Percentiles rank a stretch among this genome's conserved stretches.
Evolutionary conservation across 1,140 invertebrate species (phyloP).

Genomic region (Apis dorsata): DNA sequence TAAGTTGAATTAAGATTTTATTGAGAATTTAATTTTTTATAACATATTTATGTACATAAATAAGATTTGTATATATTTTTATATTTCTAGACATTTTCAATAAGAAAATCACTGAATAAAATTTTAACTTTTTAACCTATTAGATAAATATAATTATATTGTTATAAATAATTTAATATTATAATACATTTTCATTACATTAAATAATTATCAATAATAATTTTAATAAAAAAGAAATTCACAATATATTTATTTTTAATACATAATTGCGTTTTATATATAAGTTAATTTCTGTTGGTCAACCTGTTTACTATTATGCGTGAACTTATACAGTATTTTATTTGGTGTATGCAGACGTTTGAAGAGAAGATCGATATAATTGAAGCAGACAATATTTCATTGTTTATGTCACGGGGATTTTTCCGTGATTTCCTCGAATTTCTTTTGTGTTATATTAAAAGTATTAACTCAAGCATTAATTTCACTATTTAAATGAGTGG

Average conservation of each 20-base stretch:
- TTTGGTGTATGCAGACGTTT: not conserved
- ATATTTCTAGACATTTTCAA: not conserved
- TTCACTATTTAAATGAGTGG: no score
- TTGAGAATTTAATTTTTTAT: not conserved
- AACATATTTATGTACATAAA: not conserved
- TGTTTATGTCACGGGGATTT: constrained; percentile 10
- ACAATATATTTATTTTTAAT: not conserved
- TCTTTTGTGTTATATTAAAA: not conserved
- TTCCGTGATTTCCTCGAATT: not conserved
- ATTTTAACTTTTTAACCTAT: no score
- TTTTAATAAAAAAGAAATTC: not conserved
- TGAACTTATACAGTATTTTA: constrained; percentile 3
- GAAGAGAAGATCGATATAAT: not conserved
- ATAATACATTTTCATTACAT: not conserved
- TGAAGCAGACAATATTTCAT: not conserved
- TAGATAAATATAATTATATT: not conserved
- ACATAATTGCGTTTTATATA: not conserved
- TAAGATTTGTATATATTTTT: not conserved
- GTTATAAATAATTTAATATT: not conserved
- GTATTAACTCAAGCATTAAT: not conserved
- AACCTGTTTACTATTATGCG: not conserved
- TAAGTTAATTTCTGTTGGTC: constrained; percentile 3
- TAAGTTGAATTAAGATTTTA: not conserved
- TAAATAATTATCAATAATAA: not conserved
- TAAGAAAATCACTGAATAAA: no score